Evolutionary conservation across 2,797 vertebrate species (phyloP).

Genomic region (Epinephelus malabaricus): DNA sequence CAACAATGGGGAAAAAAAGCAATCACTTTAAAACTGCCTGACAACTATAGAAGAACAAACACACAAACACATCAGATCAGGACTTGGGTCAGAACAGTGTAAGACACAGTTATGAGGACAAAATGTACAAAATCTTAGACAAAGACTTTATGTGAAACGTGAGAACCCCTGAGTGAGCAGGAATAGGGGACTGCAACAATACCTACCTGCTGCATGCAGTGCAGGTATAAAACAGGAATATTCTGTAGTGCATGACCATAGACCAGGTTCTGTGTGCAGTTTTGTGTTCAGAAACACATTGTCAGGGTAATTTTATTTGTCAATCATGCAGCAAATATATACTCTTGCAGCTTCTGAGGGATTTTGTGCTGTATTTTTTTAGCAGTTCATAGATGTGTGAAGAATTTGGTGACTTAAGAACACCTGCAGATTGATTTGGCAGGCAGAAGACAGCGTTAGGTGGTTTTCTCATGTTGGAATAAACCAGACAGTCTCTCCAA

Average conservation of each 20-base stretch:
- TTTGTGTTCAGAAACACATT: background rate
- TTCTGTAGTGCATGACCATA: background rate
- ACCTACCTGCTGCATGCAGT: background rate
- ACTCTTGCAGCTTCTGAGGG: background rate
- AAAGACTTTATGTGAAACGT: background rate
- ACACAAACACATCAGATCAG: conserved; percentile 24
- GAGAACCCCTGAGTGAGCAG: conserved; percentile 1
- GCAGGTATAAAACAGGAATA: background rate
- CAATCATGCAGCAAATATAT: background rate
- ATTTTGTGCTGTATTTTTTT: background rate
- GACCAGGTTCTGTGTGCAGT: background rate
- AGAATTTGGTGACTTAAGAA: conserved; percentile 7
- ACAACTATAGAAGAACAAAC: conserved; percentile 28
- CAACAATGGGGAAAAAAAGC: conserved; percentile 41
- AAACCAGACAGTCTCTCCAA: background rate
- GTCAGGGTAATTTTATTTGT: background rate
- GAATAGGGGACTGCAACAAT: background rate
- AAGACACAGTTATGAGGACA: conserved; percentile 13
- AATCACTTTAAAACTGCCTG: conserved; percentile 28
- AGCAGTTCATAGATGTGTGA: background rate
- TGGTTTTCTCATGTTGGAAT: conserved; percentile 19
- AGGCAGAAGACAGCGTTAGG: background rate
- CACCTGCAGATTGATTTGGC: conserved; percentile 13
- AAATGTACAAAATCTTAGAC: conserved; percentile 12
- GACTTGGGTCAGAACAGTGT: conserved; percentile 4